Evolutionary conservation across 2,797 vertebrate genomes (phyloP).

Genomic region (Chromobotia macracanthus): DNA sequence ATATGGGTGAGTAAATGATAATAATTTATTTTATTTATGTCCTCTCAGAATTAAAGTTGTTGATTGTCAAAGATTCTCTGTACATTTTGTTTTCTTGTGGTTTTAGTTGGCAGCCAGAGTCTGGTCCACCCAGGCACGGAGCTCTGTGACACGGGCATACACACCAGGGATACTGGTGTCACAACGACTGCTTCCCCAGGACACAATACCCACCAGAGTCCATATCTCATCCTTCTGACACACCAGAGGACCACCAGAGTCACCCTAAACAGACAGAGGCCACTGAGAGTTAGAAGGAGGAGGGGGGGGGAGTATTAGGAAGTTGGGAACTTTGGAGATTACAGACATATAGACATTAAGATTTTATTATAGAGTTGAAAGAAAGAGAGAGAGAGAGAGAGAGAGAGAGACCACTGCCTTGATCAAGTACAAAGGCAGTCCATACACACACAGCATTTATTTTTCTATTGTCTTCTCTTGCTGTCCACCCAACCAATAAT

Average conservation of each 20-base stretch:
- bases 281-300: background rate
- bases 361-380: no score
- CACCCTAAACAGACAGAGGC: conserved; percentile 69
- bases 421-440: no score
- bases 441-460: no score
- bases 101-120: conserved; percentile 76
- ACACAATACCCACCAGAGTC: conserved; percentile 84
- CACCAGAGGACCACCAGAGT: conserved; percentile 83
- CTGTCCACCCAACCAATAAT: no score
- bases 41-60: background rate
- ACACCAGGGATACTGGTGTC: conserved; percentile 66
- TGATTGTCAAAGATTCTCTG: no score
- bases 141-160: conserved; percentile 75
- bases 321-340: no score
- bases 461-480: no score
- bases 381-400: no score
- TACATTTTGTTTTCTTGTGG: no score
- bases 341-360: no score
- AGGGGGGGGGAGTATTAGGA: no score
- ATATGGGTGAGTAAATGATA: background rate
- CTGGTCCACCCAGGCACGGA: conserved; percentile 75
- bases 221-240: conserved; percentile 77
- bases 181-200: conserved; percentile 81
- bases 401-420: no score
- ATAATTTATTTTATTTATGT: background rate